Evolutionary conservation across 2,888 invertebrate genomes (phyloP).

Genomic region (Aspidiotus destructor): DNA sequence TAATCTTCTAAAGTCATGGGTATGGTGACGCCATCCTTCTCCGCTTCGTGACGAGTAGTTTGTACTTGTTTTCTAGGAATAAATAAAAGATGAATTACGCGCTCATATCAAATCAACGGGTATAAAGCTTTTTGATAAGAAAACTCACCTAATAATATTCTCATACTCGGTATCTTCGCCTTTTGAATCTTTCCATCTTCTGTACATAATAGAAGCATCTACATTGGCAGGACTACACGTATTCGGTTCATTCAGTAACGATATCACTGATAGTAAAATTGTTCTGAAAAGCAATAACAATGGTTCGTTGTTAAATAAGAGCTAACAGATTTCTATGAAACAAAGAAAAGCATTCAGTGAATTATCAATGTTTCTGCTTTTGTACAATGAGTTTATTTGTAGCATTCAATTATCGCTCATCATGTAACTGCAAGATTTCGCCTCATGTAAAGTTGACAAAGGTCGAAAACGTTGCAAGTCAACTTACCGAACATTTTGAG

Average conservation of each 20-base stretch:
- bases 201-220: slow-evolving; percentile 98
- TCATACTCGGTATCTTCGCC: slow-evolving; percentile 98
- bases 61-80: slow-evolving; percentile 83
- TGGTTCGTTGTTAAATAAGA: too few species aligned
- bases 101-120: too few species aligned
- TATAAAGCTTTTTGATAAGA: too few species aligned
- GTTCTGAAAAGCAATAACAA: slow-evolving; percentile 56
- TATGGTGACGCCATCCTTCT: slow-evolving; percentile 91
- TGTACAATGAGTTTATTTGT: background rate
- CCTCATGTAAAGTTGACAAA: too few species aligned
- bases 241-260: slow-evolving; percentile 97
- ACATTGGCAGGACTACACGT: slow-evolving; percentile 99
- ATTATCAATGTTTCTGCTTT: background rate
- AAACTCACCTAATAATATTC: slow-evolving; percentile 82
- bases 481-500: slow-evolving; percentile 79
- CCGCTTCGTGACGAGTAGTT: slow-evolving; percentile 88
- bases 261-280: slow-evolving; percentile 94
- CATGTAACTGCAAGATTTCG: too few species aligned
- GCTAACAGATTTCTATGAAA: too few species aligned
- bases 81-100: background rate
- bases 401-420: background rate
- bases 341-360: background rate
- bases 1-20: slow-evolving; percentile 97
- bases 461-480: background rate
- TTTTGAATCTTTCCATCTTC: slow-evolving; percentile 96